Base-by-base conservation (phyloP, 2,888 invertebrate species). In the Entomobrya multifasciata region DNA sequence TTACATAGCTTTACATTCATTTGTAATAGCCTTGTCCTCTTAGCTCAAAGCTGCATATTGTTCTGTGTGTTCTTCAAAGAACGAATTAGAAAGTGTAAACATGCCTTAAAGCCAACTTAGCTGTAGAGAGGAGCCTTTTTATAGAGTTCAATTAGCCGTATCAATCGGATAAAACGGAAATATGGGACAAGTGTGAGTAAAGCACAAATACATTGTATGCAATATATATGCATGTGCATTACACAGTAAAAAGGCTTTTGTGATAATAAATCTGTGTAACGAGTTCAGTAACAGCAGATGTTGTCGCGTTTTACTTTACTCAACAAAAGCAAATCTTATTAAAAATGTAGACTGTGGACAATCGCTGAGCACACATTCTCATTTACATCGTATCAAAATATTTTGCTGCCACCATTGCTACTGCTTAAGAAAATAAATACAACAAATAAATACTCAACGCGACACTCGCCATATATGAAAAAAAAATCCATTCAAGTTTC, bases 71-170 rank as follows among this genome's bases (percentile, higher is more conserved):
- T 72, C 5, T 72, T 15, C 72, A 20, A 76, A 15, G 17, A 52
- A 27, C 13, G 30, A 55, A 49, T 80, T 84, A 79, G 86, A 86
- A 86, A 86, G 86, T 86, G 86, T 86, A 86, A 86, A 86, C 86
- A 86, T 81, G 67, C 57, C 77, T 77, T 70, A 13, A 55, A 44
- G 25, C 57, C 10, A 41, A 36, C 17, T 27, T 11, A 49, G 62
- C n/a, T 30, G 27, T 22, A 49, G 17, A 6, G 47, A 52, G 30
- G 44, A 55, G 47, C 25, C 62, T 49, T 57, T 80, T 81, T 86
- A 81, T 52, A 57, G 22, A 25, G 76, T 36, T 86, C 86, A 86
- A 86, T 86, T 86, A 86, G 86, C 76, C 86, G 81, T 81, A 86
- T 86, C 86, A 86, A 86, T 86, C 47, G 81, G 67, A 81, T 86